These are phyloP conservation scores for Todiramphus saurophagus DNA, from an alignment of 2,113 vertebrate genomes.

Conservation along the genomic window DNA sequence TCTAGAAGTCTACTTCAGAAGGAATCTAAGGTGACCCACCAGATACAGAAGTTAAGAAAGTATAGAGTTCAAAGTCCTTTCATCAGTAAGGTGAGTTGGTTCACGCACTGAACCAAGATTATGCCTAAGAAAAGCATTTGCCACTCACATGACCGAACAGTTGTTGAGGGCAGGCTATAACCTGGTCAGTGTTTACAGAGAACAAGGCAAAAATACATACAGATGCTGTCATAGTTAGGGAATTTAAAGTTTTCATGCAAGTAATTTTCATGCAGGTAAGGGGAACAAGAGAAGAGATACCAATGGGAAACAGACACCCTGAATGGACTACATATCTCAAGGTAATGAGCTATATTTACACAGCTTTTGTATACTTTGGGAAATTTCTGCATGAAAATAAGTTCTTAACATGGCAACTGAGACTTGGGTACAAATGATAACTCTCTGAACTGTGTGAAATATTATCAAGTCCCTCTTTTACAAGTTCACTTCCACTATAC, in stretches of 20 bases:
- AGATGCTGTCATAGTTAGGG: background rate
- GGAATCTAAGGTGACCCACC: background rate
- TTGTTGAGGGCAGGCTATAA: background rate
- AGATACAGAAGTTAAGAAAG: background rate
- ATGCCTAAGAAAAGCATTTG: background rate
- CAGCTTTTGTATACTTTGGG: background rate
- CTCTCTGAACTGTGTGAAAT: background rate
- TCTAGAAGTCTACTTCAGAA: background rate
- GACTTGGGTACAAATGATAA: fast-evolving
- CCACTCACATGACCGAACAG: background rate
- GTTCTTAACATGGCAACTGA: background rate
- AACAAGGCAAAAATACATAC: background rate
- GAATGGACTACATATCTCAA: background rate
- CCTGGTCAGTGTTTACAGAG: background rate
- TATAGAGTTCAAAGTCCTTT: background rate
- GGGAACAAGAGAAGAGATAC: background rate
- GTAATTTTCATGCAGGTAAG: background rate
- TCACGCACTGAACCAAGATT: background rate
- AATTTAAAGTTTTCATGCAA: background rate
- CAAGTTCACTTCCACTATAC: background rate
- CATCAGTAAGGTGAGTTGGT: background rate
- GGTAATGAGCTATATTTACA: background rate
- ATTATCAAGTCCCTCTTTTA: background rate
- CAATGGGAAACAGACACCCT: background rate
- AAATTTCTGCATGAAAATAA: background rate